Percentiles rank a stretch among this genome's conserved stretches.
These are phyloP conservation scores for Coluber constrictor DNA, from an alignment of 2,797 vertebrate genomes.

Conservation along the genomic window DNA sequence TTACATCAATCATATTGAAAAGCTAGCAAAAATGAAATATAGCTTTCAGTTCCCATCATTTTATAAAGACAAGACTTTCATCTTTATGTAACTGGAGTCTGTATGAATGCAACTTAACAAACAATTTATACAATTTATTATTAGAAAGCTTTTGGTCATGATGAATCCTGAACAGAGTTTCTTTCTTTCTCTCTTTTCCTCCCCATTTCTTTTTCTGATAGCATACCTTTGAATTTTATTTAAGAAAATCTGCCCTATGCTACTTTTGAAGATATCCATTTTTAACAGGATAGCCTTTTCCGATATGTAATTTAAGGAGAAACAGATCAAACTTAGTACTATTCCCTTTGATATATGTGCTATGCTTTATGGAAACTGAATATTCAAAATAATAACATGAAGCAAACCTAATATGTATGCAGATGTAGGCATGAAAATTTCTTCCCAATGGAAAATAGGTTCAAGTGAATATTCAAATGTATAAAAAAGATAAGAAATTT, in stretches of 20 bases:
- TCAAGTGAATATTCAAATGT: background rate
- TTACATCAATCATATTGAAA: slow-evolving; percentile 59
- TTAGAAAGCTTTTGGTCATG: slow-evolving; percentile 40
- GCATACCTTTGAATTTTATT: slow-evolving; percentile 28
- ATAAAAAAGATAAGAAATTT: background rate
- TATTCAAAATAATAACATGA: background rate
- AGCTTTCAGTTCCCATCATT: slow-evolving; percentile 42
- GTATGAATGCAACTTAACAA: slow-evolving; percentile 42
- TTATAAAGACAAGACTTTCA: slow-evolving; percentile 47
- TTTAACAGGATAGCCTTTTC: background rate
- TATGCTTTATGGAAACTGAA: background rate
- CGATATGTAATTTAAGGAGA: background rate
- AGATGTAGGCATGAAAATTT: background rate
- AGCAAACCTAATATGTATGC: background rate
- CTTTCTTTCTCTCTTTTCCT: background rate
- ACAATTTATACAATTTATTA: slow-evolving; percentile 32
- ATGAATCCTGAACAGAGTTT: slow-evolving; percentile 34
- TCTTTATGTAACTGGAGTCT: slow-evolving; percentile 49
- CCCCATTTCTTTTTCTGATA: slow-evolving; percentile 9
- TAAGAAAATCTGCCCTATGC: background rate
- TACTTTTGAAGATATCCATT: background rate
- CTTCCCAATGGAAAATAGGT: background rate
- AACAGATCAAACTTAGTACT: background rate
- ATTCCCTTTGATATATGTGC: background rate
- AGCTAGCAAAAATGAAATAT: slow-evolving; percentile 60